Base-by-base conservation (phyloP, 2,797 vertebrate species). In the Ataeniobius toweri region DNA sequence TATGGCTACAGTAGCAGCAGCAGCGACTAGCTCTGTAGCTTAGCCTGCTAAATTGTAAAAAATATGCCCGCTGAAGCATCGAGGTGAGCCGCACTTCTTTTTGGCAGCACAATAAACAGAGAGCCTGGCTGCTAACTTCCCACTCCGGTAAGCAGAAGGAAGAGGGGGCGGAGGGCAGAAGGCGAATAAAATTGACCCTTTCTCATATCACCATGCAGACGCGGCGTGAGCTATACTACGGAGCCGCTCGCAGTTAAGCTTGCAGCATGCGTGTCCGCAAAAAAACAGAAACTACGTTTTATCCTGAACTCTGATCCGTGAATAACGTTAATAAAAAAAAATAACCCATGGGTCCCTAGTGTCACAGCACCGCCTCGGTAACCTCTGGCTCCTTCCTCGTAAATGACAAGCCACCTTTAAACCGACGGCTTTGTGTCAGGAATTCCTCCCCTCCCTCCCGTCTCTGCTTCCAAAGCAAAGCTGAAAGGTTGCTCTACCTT, bases 401-500 rank as follows among this genome's bases (percentile, higher is more conserved):
- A 93, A 95, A 95, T 96, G 96, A 96, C 97, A 96, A 96, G 96
- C 95, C 96, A 96, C 96, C 96, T 96, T 95, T 88, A 93, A 96
- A 95, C 96, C 96, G 95, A 92, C 90, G 93, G 97, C 97, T 97
- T 98, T 98, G 97, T 97, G 96, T 96, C 93, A 95, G 91, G 83
- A 89, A 89, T 88, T 86, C 80, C 68, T 86, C 78, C 71, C 73
- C 75, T 65, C 65, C 80, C 82, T 83, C 87, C 78, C 83, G 44
- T 71, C 73, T 73, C 87, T 88, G 86, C 89, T 87, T 88, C 89
- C 91, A 93, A 92, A 93, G 90, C 92, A 78, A 92, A 88, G 90
- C 84, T 87, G 92, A 91, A 94, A 95, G 88, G 93, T 90, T 96
- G 95, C 95, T 86, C 68, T 97, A 94, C 94, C 94, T 94, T 91